Evolutionary conservation across 35 echinoderm and acorn worm species (phyloP).

Genomic region (Ptychodera flava): DNA sequence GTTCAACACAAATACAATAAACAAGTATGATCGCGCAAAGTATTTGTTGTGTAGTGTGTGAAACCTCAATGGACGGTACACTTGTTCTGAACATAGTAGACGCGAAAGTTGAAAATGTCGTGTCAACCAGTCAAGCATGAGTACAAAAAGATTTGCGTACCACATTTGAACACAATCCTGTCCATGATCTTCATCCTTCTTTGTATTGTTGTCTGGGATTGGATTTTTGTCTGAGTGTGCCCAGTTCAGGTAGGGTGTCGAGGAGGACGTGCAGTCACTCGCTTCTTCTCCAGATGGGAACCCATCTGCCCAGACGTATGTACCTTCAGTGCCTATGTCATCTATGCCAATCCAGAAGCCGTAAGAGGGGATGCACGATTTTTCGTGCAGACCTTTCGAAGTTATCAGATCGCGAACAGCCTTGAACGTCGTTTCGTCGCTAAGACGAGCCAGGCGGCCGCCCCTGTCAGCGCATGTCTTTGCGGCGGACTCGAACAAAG

Average conservation of each 20-base stretch:
- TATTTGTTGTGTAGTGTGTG: too few species aligned
- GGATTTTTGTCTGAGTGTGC: not conserved
- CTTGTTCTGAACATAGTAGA: too few species aligned
- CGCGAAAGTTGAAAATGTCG: too few species aligned
- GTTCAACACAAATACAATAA: too few species aligned
- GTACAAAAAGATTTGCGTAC: too few species aligned
- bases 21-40: too few species aligned
- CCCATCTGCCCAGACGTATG: not conserved
- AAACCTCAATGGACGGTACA: too few species aligned
- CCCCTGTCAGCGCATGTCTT: not conserved
- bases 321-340: not conserved
- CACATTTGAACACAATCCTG: not conserved
- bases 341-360: not conserved
- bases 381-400: not conserved
- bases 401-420: not conserved
- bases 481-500: not conserved
- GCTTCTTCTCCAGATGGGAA: not conserved
- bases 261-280: not conserved
- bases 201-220: not conserved
- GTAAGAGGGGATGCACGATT: not conserved
- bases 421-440: not conserved
- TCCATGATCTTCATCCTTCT: not conserved
- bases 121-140: too few species aligned
- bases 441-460: not conserved
- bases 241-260: not conserved